Base-by-base conservation (phyloP, 2,113 vertebrate genomes). In the Xiphophorus maculatus region DNA sequence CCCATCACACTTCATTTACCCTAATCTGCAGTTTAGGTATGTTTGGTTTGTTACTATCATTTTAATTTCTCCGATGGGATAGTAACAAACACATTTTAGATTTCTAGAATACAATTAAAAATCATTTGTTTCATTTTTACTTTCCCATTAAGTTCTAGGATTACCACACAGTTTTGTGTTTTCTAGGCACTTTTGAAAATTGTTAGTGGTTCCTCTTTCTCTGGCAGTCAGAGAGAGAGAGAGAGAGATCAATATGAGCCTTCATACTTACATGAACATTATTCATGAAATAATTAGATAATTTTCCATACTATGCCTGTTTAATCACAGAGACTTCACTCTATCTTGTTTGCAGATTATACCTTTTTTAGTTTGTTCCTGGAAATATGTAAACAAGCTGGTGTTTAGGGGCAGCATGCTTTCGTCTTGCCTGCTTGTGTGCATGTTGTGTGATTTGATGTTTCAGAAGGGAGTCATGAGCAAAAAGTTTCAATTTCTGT, bases 401-500 rank as follows among this genome's bases (percentile, higher is more conserved):
- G 62, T 14, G 54, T 1, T 68, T 22, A 58, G 22, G 61, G 12
- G 13, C 63, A 66, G 82, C 78, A 76, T 66, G 14, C 19, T 71
- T 71, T 66, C 58, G 32, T 79, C 40, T 27, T 44, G 51, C 62
- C 17, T 74, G 67, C 51, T 54, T 70, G 78, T 78, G 12, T 79
- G 86, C 87, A 87, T 86, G 89, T 29, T 62, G 69, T 81, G 63
- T 67, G 60, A 66, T 70, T 87, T 60, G 28, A 28, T 28, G 73
- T 90, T 87, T 85, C 84, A 89, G 85, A 87, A 44, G 82, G 88
- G 74, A 61, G 42, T 63, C 73, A 37, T 67, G 0, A 60, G 73
- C 12, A 1, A 40, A 32, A 64, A 10, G 40, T 74, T 60, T 35
- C 25, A 35, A 12, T 37, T 2, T 61, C 44, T 22, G 63, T 30